Evolutionary conservation across 2,797 vertebrate genomes (phyloP), one percentile per base, ranked within the genome.

Genomic region (Garrulus glandarius): DNA sequence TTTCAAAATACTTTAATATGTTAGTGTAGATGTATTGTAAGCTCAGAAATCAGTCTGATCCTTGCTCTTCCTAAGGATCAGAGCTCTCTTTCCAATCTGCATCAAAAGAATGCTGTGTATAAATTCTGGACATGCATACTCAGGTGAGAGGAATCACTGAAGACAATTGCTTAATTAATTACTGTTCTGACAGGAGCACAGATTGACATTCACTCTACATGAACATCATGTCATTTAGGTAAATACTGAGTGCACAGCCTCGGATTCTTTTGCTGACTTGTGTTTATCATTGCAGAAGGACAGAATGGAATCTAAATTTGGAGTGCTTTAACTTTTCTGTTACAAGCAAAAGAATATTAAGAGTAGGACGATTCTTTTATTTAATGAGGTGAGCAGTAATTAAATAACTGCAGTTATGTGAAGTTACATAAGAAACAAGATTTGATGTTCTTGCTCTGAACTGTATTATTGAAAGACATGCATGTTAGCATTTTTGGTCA

Each of bases 161-260:
- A 84, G 77, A 56, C 56, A 36, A 41, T 82, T 94, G 77, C 74
- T 94, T 89, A 89, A 79, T 94, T 95, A 93, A 87, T 94, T 37
- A 36, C 71, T 74, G 32, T 84, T 82, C 67, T 92, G 59, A 74
- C 32, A 22, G 63, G 52, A 74, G 50, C 1, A 0, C 26, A 39
- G 60, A 76, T 56, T 89, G 87, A 30, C 78, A 56, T 59, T 94
- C 39, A 47, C 22, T 92, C 34, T 36, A 23, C 41, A 6, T 27
- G 63, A 69, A 37, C 0, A 0, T 76, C 47, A 5, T 70, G 47
- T 70, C 67, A 21, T 79, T 79, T 69, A 34, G 24, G 61, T 75
- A 75, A 88, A 80, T 41, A 50, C 0, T n/a, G 1, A 84, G 49
- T 36, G 52, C 64, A 56, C 70, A 80, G 37, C 27, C n/a, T 50